phyloP scores from a whole-genome alignment of 2,797 vertebrate genomes.

The Tolypeutes matacus region DNA sequence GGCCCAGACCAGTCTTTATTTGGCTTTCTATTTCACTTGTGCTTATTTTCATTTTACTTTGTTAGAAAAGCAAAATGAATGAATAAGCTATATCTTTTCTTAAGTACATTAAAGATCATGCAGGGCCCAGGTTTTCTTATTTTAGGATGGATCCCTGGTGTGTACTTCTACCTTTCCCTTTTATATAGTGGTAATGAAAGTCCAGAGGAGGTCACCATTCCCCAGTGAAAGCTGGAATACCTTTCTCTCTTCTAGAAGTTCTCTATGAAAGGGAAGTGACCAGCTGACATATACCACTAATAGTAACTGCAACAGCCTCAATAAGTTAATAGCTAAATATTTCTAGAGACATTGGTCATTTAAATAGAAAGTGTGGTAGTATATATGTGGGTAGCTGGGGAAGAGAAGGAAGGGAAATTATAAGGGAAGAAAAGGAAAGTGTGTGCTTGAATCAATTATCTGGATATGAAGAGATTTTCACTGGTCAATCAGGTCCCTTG shows the following conservation, averaged over 20 bases:
- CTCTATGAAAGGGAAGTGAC: background rate
- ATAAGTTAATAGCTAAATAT: background rate
- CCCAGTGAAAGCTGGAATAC: background rate
- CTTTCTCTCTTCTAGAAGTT: background rate
- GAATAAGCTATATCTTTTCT: background rate
- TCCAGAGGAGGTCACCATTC: slow-evolving; percentile 47
- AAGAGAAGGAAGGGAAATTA: background rate
- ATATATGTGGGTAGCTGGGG: background rate
- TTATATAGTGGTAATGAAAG: background rate
- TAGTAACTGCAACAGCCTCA: background rate
- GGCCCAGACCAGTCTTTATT: background rate
- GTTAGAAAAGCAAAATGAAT: slow-evolving; percentile 2
- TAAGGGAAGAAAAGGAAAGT: slow-evolving; percentile 47
- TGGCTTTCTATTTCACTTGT: background rate
- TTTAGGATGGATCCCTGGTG: background rate
- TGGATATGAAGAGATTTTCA: background rate
- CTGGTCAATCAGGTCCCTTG: background rate
- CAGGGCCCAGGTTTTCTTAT: background rate
- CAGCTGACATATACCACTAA: background rate
- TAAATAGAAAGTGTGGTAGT: slow-evolving; percentile 35
- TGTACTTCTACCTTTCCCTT: background rate
- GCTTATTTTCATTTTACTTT: slow-evolving; percentile 20
- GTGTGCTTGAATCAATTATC: background rate
- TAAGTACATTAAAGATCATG: slow-evolving; percentile 10
- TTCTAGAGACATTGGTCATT: background rate